Percentiles rank a stretch among this genome's conserved stretches.
Evolutionary conservation across 2,888 invertebrate genomes (phyloP).

Genomic region (Lasius platythorax): DNA sequence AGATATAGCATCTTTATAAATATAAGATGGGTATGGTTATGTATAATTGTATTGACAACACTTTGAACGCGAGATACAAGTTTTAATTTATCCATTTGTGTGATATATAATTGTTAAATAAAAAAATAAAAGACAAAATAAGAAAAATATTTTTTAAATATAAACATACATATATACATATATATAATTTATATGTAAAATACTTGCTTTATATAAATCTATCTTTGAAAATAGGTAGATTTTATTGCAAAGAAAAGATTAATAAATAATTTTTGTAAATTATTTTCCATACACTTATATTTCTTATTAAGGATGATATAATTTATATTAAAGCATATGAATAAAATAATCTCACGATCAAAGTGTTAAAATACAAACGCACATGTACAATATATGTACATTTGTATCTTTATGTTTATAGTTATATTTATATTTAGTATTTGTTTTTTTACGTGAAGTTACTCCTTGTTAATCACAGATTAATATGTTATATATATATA

Average conservation of each 20-base stretch:
- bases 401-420: neutral
- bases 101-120: neutral
- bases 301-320: neutral
- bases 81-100: neutral
- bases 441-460: neutral
- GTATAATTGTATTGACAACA: constrained; percentile 10
- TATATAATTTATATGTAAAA: neutral
- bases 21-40: neutral
- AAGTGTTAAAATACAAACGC: constrained; percentile 16
- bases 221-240: neutral
- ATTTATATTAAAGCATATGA: neutral
- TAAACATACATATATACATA: neutral
- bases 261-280: neutral
- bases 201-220: neutral
- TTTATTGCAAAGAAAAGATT: neutral
- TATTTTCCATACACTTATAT: neutral
- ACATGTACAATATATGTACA: neutral
- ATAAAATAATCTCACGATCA: neutral
- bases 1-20: neutral
- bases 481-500: neutral
- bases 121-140: neutral
- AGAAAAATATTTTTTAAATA: neutral
- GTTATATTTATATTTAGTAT: neutral
- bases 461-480: neutral
- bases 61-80: neutral